These are phyloP conservation scores for Macrophya annulata DNA, from an alignment of 2,888 invertebrate species.

Conservation along the genomic window DNA sequence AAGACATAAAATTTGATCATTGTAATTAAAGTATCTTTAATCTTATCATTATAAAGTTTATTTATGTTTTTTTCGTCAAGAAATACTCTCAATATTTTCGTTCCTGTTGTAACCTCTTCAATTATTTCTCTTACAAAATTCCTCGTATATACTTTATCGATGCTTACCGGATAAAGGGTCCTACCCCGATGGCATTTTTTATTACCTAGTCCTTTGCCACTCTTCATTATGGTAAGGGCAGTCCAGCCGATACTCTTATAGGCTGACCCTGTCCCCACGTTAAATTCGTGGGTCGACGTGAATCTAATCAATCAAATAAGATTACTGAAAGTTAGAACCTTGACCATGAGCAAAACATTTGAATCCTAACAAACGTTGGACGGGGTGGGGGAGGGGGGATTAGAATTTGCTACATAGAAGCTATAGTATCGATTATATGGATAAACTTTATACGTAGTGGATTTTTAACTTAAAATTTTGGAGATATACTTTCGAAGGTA, in stretches of 20 bases:
- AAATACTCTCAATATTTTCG: too few species aligned
- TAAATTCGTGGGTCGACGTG: neutral
- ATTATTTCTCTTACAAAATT: neutral
- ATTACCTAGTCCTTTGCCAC: slow-evolving; percentile 5
- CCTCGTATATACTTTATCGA: neutral
- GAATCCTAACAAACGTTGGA: neutral
- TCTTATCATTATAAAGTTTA: neutral
- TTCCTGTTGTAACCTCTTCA: neutral
- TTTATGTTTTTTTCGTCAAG: too few species aligned
- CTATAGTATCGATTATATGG: neutral
- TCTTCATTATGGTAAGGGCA: neutral
- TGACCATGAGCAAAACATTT: neutral
- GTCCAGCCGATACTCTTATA: neutral
- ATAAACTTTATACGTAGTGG: neutral
- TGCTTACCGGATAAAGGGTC: neutral
- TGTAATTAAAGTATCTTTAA: neutral
- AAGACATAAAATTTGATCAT: neutral
- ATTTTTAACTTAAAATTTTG: neutral
- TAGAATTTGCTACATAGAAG: neutral
- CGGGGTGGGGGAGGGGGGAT: too few species aligned
- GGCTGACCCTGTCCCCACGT: neutral
- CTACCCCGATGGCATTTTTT: neutral
- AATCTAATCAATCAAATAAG: neutral
- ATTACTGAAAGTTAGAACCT: neutral
- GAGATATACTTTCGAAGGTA: neutral